Evolutionary conservation across 2,113 vertebrate genomes (phyloP).

Genomic region (Mobula birostris): DNA sequence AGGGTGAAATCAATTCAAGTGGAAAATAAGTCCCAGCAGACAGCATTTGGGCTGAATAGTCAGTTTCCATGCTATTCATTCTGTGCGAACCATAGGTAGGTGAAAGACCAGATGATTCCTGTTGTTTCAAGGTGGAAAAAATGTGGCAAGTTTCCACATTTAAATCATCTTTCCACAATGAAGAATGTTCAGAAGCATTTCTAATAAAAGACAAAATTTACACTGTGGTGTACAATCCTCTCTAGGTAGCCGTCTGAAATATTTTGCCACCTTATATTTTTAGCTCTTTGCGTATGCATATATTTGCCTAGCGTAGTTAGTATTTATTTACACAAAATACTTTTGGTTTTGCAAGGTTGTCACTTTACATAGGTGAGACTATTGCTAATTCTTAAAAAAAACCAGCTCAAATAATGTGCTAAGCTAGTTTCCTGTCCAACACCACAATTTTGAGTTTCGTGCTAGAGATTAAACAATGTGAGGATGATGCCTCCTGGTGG

Average conservation of each 20-base stretch:
- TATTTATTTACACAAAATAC: background rate
- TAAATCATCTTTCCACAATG: background rate
- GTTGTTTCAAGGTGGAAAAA: background rate
- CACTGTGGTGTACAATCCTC: background rate
- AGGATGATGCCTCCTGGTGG: conserved; percentile 3
- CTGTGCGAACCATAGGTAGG: background rate
- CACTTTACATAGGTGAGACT: background rate
- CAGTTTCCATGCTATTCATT: background rate
- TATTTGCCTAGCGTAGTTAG: background rate
- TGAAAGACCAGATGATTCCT: background rate
- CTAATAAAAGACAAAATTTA: background rate
- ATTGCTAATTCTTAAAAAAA: background rate
- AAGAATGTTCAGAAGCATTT: background rate
- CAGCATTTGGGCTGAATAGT: background rate
- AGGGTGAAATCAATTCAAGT: background rate
- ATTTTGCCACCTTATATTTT: background rate
- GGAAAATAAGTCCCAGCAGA: too few relatives aligned
- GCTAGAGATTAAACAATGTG: background rate
- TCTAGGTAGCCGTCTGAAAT: background rate
- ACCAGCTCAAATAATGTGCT: background rate
- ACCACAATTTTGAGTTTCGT: too few relatives aligned
- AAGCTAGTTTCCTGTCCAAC: background rate
- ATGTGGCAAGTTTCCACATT: background rate
- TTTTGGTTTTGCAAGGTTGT: background rate
- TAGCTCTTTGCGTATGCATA: background rate